These are phyloP conservation scores for Anagrus nilaparvatae DNA, from an alignment of 1,140 invertebrate genomes.

Conservation along the genomic window DNA sequence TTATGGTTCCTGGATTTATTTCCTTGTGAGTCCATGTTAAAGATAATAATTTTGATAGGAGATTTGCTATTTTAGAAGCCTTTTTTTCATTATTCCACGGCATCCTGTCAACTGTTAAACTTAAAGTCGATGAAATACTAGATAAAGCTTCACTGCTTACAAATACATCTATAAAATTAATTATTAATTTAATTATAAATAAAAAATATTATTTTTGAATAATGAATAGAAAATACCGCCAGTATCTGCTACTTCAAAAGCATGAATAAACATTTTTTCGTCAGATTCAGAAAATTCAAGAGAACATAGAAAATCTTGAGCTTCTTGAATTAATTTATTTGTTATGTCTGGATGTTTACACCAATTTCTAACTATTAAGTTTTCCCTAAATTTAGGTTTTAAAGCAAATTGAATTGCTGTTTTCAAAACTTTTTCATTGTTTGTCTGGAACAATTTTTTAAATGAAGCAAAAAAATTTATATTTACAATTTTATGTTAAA, in stretches of 20 bases:
- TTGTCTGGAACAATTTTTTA: slow-evolving; percentile 20
- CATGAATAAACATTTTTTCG: slow-evolving; percentile 24
- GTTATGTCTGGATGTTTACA: slow-evolving; percentile 18
- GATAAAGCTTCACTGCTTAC: slow-evolving; percentile 42
- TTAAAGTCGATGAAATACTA: slow-evolving; percentile 37
- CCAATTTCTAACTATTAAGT: slow-evolving; percentile 43
- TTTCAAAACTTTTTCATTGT: slow-evolving; percentile 21
- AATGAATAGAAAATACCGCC: slow-evolving; percentile 19
- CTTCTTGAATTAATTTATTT: slow-evolving; percentile 16
- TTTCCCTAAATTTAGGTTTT: slow-evolving; percentile 36
- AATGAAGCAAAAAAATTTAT: slow-evolving; percentile 6
- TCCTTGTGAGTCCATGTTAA: slow-evolving; percentile 13
- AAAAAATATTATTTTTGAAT: slow-evolving; percentile 1
- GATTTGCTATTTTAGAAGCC: slow-evolving; percentile 1
- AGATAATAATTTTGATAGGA: slow-evolving; percentile 9
- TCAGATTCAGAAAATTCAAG: slow-evolving; percentile 14
- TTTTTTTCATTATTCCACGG: slow-evolving; percentile 11
- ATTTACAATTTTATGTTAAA: slow-evolving; percentile 4
- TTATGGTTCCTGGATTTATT: slow-evolving; percentile 7
- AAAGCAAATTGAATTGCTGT: slow-evolving; percentile 27
- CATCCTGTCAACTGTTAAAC: slow-evolving; percentile 7
- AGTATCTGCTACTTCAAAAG: slow-evolving; percentile 23
- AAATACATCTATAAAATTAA: slow-evolving; percentile 33
- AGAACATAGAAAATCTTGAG: slow-evolving; percentile 15
- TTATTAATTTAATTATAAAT: slow-evolving; percentile 8